Evolutionary conservation across 2,888 invertebrate genomes (phyloP), one percentile per base, ranked within the genome.

Genomic region (Calameuta pallipes): DNA sequence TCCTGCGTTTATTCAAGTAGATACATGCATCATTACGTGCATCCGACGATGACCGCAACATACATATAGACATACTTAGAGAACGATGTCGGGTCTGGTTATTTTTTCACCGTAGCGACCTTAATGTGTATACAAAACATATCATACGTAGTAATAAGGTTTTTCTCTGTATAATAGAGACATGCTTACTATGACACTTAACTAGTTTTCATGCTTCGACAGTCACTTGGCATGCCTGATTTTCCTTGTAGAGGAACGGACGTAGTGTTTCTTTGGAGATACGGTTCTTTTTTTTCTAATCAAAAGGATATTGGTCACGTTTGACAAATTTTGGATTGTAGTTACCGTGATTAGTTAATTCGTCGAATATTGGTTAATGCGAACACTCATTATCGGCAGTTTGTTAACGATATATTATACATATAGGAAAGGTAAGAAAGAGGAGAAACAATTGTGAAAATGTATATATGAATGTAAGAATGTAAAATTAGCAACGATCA

Each of bases 401-500:
- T 2, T 23, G 56, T 56, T 56, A 56, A 56, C 56, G 56, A 56
- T 23, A 23, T 9, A 23, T 56, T 56, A 31, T 12, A 33, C 4
- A 33, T 33, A 23, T 6, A 34, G 71, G 15, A 71, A 71, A 31
- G 71, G 31, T 31, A 34, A 71, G 31, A 71, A 34, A 71, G 13
- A 71, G 15, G n/a, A 71, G 4, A 71, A 31, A 34, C 33, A 23
- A 34, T 71, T 0, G 11, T 0, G 11, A 3, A 71, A 23, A 71
- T 33, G 12, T 33, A 56, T 9, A 23, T 56, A 23, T 23, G 56
- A 56, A 56, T 56, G 41, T 15, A 56, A 56, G 56, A 56, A 71
- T 33, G 71, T 33, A 71, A 71, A 71, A 33, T 31, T 71, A 71
- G 71, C 71, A 71, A 71, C 71, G 12, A 31, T 37, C 70, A 73